phyloP scores from a whole-genome alignment of 2,888 invertebrate species.

The Eurytoma adleriae region DNA sequence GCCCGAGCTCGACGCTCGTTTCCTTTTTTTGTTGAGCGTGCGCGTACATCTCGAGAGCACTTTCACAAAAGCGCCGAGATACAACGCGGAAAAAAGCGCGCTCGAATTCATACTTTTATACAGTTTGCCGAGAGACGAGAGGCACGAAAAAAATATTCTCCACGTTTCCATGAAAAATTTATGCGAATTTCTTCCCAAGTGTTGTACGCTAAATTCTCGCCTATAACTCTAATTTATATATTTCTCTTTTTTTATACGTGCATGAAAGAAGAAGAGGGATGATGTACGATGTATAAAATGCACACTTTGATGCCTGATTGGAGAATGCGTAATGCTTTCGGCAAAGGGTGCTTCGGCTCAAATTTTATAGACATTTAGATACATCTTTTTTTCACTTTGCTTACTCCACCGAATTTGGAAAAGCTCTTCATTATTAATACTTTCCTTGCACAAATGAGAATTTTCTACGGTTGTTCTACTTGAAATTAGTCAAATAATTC shows the following conservation, averaged over 20 bases:
- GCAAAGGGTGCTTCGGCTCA: no score
- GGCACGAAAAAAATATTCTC: background rate
- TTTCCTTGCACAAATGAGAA: no score
- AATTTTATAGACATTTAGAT: no score
- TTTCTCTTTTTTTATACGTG: background rate
- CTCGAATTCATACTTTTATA: background rate
- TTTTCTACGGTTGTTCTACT: no score
- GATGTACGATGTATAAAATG: conserved; percentile 10
- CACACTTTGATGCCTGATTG: background rate
- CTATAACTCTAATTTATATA: background rate
- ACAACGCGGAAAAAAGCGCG: background rate
- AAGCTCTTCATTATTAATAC: no score
- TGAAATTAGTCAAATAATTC: no score
- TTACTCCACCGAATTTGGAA: no score
- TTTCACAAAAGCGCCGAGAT: background rate
- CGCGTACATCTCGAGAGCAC: background rate
- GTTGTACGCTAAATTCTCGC: background rate
- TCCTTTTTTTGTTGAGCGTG: background rate
- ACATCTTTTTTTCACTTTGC: no score
- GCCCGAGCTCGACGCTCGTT: background rate
- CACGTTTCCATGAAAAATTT: conserved; percentile 10
- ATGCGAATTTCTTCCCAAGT: background rate
- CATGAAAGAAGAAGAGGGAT: no score
- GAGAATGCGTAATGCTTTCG: no score
- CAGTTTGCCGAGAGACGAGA: background rate